Percentiles rank a stretch among this genome's conserved stretches.
Evolutionary conservation across 92 coral and sea anemone genomes (phyloP).

Genomic region (Porites rus): DNA sequence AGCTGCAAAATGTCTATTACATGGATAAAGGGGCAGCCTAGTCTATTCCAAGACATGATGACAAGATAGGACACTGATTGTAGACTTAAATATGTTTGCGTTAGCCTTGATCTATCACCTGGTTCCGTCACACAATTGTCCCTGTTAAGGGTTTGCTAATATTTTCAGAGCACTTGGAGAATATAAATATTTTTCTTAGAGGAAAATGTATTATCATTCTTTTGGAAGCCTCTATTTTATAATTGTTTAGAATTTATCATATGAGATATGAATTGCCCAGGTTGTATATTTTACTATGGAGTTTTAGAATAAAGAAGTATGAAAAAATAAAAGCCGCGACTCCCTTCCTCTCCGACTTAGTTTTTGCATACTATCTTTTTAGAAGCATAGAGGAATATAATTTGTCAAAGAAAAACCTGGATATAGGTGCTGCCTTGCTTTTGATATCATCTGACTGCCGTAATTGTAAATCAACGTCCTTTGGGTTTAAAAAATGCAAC

Average conservation of each 20-base stretch:
- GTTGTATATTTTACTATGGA: constrained; percentile 32
- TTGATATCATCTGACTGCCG: no score
- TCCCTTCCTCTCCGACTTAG: neutral
- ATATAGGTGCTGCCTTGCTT: no score
- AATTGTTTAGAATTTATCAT: neutral
- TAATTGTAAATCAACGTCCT: no score
- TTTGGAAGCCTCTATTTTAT: neutral
- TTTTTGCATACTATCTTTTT: no score
- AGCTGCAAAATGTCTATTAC: no score
- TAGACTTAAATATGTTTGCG: neutral
- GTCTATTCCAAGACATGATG: no score
- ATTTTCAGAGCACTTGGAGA: neutral
- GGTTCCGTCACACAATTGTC: neutral
- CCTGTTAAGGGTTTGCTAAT: neutral
- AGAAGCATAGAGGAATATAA: no score
- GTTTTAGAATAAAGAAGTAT: constrained; percentile 3
- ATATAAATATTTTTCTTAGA: constrained; percentile 13
- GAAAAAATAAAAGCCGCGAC: neutral
- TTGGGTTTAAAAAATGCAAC: no score
- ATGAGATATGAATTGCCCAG: neutral
- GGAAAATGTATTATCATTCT: constrained; percentile 7
- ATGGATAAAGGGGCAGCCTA: no score
- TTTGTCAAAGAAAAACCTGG: no score
- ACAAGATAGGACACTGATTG: neutral
- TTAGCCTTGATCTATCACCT: neutral